Conservation (phyloP, 2,113 vertebrate genomes). For the Calcarius ornatus region DNA sequence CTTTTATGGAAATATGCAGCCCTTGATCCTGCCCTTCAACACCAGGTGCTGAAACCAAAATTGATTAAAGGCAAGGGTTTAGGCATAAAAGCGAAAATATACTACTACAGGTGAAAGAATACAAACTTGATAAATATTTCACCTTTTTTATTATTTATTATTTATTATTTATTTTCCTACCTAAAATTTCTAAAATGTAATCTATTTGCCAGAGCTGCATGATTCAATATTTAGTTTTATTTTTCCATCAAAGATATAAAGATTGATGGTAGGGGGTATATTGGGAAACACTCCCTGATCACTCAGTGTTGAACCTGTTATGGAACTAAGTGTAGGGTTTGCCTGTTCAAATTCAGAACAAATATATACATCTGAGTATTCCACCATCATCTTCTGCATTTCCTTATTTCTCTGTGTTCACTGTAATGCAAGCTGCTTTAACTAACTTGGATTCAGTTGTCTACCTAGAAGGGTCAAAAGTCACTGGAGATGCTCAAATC, state of each 20-base stretch:
- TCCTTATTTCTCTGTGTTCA: background rate
- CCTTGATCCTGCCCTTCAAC: background rate
- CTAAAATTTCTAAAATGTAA: background rate
- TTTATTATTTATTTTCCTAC: background rate
- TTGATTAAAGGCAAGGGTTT: background rate
- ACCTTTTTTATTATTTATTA: background rate
- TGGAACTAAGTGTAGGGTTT: background rate
- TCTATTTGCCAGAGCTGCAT: background rate
- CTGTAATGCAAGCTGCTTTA: background rate
- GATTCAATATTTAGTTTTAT: accelerated
- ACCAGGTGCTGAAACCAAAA: background rate
- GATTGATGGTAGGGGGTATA: background rate
- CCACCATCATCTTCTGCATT: background rate
- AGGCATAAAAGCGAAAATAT: background rate
- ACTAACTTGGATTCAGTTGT: background rate
- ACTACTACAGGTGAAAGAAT: background rate
- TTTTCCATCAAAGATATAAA: background rate
- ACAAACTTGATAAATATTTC: background rate
- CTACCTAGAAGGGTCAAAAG: background rate
- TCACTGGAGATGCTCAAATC: background rate
- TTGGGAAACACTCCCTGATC: background rate
- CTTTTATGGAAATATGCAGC: background rate
- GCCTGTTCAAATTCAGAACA: background rate
- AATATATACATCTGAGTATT: background rate
- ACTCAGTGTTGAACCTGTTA: background rate